These are phyloP conservation scores for Apodemia zela DNA, from an alignment of 2,888 invertebrate genomes.

Conservation along the genomic window DNA sequence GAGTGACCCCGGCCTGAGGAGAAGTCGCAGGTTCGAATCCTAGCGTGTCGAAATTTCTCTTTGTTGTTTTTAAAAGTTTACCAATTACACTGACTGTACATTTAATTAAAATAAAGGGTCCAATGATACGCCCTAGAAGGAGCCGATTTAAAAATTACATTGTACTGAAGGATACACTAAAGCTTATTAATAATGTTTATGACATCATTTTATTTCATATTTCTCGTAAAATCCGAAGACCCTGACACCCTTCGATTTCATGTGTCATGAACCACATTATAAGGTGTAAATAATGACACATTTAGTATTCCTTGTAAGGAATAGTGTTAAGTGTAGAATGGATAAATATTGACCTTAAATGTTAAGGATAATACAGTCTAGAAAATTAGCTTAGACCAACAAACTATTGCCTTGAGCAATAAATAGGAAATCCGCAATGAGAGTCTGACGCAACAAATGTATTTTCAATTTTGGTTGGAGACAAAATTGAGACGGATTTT, in stretches of 20 bases:
- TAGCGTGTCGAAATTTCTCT: too few relatives aligned
- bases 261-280: slow-evolving; percentile 4
- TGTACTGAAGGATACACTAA: slow-evolving; percentile 22
- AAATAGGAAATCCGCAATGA: too few relatives aligned
- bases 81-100: too few relatives aligned
- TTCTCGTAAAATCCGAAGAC: slow-evolving; percentile 25
- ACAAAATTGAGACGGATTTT: too few relatives aligned
- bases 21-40: too few relatives aligned
- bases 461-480: too few relatives aligned
- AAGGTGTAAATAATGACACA: slow-evolving; percentile 33
- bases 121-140: background rate
- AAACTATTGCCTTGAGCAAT: too few relatives aligned
- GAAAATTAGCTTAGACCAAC: slow-evolving; percentile 14
- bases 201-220: slow-evolving; percentile 23
- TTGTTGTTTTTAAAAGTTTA: too few relatives aligned
- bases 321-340: slow-evolving; percentile 21
- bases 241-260: slow-evolving; percentile 37
- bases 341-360: slow-evolving; percentile 38
- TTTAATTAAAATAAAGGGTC: background rate
- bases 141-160: slow-evolving; percentile 13
- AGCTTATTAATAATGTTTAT: slow-evolving; percentile 22
- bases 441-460: too few relatives aligned
- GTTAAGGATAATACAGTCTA: slow-evolving; percentile 29
- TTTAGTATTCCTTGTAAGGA: slow-evolving; percentile 40
- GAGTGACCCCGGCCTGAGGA: too few relatives aligned